Base-by-base conservation (phyloP, 2,797 vertebrate genomes). In the Acanthurus lineatus region DNA sequence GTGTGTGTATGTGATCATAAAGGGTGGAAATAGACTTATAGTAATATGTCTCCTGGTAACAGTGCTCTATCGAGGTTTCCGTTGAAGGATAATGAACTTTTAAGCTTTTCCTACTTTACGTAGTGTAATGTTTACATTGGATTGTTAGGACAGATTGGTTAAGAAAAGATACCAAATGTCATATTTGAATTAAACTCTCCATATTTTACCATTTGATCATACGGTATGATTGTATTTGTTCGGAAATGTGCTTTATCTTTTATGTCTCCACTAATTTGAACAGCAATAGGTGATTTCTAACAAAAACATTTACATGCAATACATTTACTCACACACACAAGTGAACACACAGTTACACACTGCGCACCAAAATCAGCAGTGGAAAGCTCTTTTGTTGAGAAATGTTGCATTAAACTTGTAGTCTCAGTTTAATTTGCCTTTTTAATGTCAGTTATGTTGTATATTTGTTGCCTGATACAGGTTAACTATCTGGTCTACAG, bases 121-220 rank as follows among this genome's bases (percentile, higher is more conserved):
- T 92, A 86, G 90, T 91, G 87, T 84, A 83, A 92, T 91, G 91
- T 93, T 94, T 94, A 93, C 92, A 93, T 91, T 75, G 73, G 85
- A 78, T 83, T 17, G 67, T 69, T 89, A 82, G 84, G 77, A 84
- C 82, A 73, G 77, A 79, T 73, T 72, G 81, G 52, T 81, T 48
- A 59, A 76, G 79, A 79, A 78, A 84, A 80, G 66, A 86, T 83
- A 88, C 88, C 90, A 93, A 91, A 90, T 90, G 86, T 90, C 82
- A 88, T 70, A 82, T 90, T 87, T 89, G 69, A 84, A 78, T 88
- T 44, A 49, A 85, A 84, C 82, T 73, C 61, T 76, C 58, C 81
- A 80, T 88, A 87, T 87, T 91, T 85, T 69, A 78, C 69, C 85
- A 73, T 87, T 84, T 77, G 40, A 82, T 83, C 78, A 73, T 59